Base-by-base conservation (phyloP, 2,113 vertebrate species). In the Xenotilapia caudafasciata region DNA sequence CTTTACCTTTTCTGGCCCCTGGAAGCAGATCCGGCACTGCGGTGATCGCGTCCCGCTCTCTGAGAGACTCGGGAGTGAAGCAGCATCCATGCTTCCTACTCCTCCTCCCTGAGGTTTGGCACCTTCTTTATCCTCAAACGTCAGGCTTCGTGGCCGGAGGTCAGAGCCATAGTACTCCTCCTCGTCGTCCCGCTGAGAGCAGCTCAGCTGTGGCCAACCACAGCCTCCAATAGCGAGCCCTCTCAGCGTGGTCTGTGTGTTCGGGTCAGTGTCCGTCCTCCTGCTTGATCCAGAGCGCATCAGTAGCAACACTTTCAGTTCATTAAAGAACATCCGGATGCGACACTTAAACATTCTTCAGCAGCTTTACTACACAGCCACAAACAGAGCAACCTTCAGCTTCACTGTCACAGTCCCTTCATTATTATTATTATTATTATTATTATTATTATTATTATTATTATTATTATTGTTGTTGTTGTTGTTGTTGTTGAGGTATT, bases 11-110 rank as follows among this genome's bases (percentile, higher is more conserved):
- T 97, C 97, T 2, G 97, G 96, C 45, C 97, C 97, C 93, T 98
- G 97, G 96, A 98, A 98, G 92, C 97, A 98, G 96, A 98, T 98
- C 83, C 97, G 95, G 95, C 97, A 97, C 96, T 97, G 97, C 13
- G 97, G 97, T 82, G 96, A 97, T 87, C 96, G 95, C 91, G 93
- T 96, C 83, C 96, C 97, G 85, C 96, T 97, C 81, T 97, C 97
- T 75, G 96, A 91, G 90, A 97, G 97, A 94, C 97, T 97, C 77
- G 95, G 96, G 81, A 97, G 96, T 9, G 97, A 98, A 62, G 96
- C 92, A 9, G 96, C 90, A 82, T 98, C 97, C 96, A 97, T 95
- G 60, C 95, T 95, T 83, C 94, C 92, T 84, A 92, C 91, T 21
- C 95, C 96, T 82, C 93, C 91, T 83, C 91, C 92, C 73, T 95